Conservation (phyloP, 2,113 vertebrate genomes). For the Hystrix brachyura region DNA sequence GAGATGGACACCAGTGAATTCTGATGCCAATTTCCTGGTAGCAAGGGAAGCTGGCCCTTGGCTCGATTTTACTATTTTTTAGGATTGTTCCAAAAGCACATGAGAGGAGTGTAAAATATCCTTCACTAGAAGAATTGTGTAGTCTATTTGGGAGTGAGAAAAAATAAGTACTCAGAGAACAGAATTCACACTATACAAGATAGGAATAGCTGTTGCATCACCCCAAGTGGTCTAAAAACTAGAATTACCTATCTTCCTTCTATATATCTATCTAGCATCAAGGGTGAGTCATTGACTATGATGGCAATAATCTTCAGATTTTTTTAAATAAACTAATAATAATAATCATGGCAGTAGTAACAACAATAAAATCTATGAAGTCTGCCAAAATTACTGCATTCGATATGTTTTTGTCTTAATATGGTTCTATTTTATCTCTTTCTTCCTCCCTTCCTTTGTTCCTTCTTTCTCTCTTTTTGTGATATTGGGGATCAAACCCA, state of each 20-base stretch:
- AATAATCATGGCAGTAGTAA: neutral
- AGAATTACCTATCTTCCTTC: neutral
- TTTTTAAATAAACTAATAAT: neutral
- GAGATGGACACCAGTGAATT: neutral
- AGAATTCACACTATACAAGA: neutral
- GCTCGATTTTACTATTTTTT: conserved; percentile 37
- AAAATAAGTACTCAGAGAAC: conserved; percentile 20
- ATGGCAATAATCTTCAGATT: neutral
- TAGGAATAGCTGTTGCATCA: conserved; percentile 3
- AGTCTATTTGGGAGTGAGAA: conserved; percentile 10
- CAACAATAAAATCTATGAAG: conserved; percentile 27
- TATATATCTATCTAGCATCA: neutral
- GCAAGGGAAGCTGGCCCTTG: neutral
- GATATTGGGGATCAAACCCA: neutral
- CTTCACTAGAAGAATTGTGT: conserved; percentile 31
- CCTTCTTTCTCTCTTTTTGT: neutral
- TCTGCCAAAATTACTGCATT: neutral
- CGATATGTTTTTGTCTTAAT: conserved; percentile 28
- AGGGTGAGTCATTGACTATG: neutral
- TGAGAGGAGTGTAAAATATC: conserved; percentile 30
- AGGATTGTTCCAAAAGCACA: conserved; percentile 3
- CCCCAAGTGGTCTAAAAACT: neutral
- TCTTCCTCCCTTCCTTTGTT: neutral
- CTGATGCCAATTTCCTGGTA: neutral
- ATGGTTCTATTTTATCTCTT: neutral